These are phyloP conservation scores for Phrynocephalus guinanensis DNA, from an alignment of 2,797 vertebrate species.

Conservation along the genomic window DNA sequence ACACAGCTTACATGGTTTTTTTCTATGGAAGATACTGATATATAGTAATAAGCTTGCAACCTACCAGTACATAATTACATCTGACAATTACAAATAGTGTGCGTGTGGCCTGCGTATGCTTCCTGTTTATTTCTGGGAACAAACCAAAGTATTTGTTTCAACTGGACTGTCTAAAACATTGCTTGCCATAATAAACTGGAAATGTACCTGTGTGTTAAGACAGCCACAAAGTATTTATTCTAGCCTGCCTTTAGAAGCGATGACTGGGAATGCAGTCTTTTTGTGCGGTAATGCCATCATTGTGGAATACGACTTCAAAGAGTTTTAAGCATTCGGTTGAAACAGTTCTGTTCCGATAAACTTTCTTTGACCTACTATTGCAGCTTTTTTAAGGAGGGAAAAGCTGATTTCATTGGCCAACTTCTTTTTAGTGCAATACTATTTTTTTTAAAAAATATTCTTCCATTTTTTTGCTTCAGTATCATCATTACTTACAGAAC, in stretches of 20 bases:
- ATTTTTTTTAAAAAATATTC: too few relatives aligned
- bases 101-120: neutral
- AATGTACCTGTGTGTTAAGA: neutral
- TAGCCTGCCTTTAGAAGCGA: neutral
- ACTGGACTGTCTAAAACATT: neutral
- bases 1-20: neutral
- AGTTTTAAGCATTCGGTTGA: neutral
- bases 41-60: rapidly evolving
- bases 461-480: neutral
- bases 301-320: neutral
- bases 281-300: neutral
- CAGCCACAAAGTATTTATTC: neutral
- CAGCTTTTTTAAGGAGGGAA: neutral
- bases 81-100: neutral
- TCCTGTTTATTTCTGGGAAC: neutral
- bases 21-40: neutral
- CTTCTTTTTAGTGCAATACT: neutral
- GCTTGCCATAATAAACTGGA: too few relatives aligned
- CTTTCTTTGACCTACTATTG: neutral
- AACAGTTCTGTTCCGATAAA: neutral
- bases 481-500: too few relatives aligned
- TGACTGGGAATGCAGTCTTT: neutral
- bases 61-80: neutral
- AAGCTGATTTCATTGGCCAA: neutral
- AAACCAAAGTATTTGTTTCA: neutral